Evolutionary conservation across 1,140 invertebrate genomes (phyloP).

Genomic region (Grapholita molesta): DNA sequence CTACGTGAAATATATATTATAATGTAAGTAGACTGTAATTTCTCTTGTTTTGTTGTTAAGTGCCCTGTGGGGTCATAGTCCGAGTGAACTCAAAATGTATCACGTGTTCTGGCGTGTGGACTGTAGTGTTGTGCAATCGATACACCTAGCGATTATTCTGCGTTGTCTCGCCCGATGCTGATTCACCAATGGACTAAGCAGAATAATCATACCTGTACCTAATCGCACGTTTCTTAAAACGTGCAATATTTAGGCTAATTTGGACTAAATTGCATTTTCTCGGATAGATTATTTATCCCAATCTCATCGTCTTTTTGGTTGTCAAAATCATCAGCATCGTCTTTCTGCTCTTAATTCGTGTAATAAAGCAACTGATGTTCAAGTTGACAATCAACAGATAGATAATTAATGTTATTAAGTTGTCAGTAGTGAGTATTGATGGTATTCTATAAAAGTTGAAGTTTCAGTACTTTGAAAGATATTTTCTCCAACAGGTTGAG

Average conservation of each 20-base stretch:
- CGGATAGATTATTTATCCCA: background rate
- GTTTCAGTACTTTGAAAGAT: too few species aligned
- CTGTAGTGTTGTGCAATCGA: slow-evolving; percentile 35
- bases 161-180: slow-evolving; percentile 26
- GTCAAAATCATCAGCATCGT: too few species aligned
- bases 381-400: too few species aligned
- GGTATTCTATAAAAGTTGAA: too few species aligned
- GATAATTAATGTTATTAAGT: too few species aligned
- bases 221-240: slow-evolving; percentile 33
- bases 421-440: too few species aligned
- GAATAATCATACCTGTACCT: background rate
- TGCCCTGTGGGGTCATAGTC: slow-evolving; percentile 34
- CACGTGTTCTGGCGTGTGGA: slow-evolving; percentile 33
- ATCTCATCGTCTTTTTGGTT: too few species aligned
- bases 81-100: slow-evolving; percentile 32
- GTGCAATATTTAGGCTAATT: slow-evolving; percentile 1
- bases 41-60: slow-evolving; percentile 18
- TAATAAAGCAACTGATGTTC: too few species aligned
- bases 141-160: slow-evolving; percentile 32
- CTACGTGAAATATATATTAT: too few species aligned
- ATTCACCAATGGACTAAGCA: slow-evolving; percentile 26
- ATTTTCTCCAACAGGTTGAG: too few species aligned
- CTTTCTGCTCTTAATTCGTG: too few species aligned
- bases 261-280: background rate
- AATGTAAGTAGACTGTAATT: too few species aligned